phyloP scores from a whole-genome alignment of 1,140 invertebrate genomes.

The Macrostomum lignano region DNA sequence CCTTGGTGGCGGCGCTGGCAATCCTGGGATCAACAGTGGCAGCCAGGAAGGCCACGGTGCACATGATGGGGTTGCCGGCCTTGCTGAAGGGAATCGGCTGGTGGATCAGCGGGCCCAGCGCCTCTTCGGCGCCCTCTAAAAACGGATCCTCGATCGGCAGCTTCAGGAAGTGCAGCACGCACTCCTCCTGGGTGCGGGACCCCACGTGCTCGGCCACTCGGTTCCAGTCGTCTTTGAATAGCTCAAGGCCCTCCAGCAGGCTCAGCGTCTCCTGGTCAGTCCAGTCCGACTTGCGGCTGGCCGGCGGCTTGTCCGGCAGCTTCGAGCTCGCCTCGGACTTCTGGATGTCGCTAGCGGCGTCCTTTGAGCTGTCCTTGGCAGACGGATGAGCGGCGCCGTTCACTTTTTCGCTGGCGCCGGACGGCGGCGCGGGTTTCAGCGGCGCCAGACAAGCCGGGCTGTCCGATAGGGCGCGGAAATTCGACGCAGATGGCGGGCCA shows the following conservation, averaged over 20 bases:
- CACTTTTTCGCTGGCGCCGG: constrained; percentile 10
- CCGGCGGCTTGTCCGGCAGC: not conserved
- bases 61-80: constrained; percentile 94
- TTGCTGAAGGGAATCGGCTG: constrained; percentile 47
- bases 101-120: constrained; percentile 8
- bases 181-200: constrained; percentile 43
- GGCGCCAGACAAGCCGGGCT: constrained; percentile 31
- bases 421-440: not conserved
- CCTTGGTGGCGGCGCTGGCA: too few relatives aligned
- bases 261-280: constrained; percentile 54
- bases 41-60: constrained; percentile 87
- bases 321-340: too few relatives aligned
- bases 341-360: too few relatives aligned
- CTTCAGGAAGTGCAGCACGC: constrained; percentile 81
- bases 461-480: constrained; percentile 9
- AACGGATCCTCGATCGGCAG: constrained; percentile 96
- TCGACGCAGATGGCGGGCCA: too few relatives aligned
- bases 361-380: too few relatives aligned
- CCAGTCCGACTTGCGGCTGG: constrained; percentile 1
- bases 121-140: constrained; percentile 48
- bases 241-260: constrained; percentile 68
- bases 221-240: constrained; percentile 99
- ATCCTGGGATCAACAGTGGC: constrained; percentile 91
- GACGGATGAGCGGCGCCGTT: constrained; percentile 58
- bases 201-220: constrained; percentile 30